Evolutionary conservation across 2,113 vertebrate species (phyloP).

Genomic region (Myxocyprinus asiaticus): DNA sequence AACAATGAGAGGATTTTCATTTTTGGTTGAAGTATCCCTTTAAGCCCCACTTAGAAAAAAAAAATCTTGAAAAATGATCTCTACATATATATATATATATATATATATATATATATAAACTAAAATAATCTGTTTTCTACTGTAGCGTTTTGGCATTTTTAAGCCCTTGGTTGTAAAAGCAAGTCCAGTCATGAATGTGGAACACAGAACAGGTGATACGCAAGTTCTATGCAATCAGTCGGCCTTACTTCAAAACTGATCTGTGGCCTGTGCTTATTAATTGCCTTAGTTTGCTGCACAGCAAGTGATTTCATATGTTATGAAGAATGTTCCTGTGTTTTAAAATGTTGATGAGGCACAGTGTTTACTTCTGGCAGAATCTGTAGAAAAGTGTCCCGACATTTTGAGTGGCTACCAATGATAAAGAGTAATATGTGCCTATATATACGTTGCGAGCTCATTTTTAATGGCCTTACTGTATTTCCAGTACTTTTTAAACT

Average conservation of each 20-base stretch:
- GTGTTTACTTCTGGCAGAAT: slow-evolving; percentile 49
- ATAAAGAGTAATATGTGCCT: slow-evolving; percentile 46
- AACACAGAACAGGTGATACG: slow-evolving; percentile 58
- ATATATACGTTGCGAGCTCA: slow-evolving; percentile 26
- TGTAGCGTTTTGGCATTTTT: slow-evolving; percentile 19
- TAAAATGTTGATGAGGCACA: slow-evolving; percentile 44
- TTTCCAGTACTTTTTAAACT: background rate
- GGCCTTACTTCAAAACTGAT: slow-evolving; percentile 68
- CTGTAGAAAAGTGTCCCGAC: slow-evolving; percentile 57
- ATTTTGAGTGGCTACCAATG: slow-evolving; percentile 26
- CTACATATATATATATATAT: too few relatives aligned
- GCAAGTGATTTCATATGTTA: slow-evolving; percentile 60
- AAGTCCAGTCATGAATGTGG: slow-evolving; percentile 57
- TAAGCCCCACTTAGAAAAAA: too few relatives aligned
- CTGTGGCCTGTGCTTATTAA: slow-evolving; percentile 52
- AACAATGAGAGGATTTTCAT: too few relatives aligned
- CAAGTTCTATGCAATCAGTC: slow-evolving; percentile 77
- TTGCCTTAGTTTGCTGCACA: slow-evolving; percentile 65
- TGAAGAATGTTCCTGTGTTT: slow-evolving; percentile 23
- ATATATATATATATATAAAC: too few relatives aligned
- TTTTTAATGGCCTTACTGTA: slow-evolving; percentile 48
- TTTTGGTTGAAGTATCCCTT: too few relatives aligned
- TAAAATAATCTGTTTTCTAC: slow-evolving; percentile 16
- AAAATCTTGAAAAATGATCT: background rate
- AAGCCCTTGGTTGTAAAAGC: slow-evolving; percentile 32